Percentiles rank a stretch among this genome's conserved stretches.
These are phyloP conservation scores for Listronotus bonariensis DNA, from an alignment of 1,140 invertebrate species.

Conservation along the genomic window DNA sequence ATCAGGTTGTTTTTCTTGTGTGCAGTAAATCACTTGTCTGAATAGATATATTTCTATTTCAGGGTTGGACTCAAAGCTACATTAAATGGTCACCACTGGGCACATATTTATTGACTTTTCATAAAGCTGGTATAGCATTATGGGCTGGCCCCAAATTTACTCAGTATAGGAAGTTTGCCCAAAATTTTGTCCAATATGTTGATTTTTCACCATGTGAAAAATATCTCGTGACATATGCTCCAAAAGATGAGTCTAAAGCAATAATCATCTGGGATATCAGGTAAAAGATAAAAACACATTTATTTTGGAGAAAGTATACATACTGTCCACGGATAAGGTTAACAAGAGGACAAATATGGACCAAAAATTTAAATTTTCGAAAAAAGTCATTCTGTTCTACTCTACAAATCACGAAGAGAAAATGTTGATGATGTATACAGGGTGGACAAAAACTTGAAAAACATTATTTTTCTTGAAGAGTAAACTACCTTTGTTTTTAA, in stretches of 20 bases:
- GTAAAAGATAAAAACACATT: conserved; percentile 45
- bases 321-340: too few relatives aligned
- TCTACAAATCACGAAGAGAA: too few relatives aligned
- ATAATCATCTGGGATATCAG: conserved; percentile 94
- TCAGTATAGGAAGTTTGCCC: conserved; percentile 90
- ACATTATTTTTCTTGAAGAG: too few relatives aligned
- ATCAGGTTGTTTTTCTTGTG: too few relatives aligned
- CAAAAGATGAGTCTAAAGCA: conserved; percentile 70
- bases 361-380: not conserved
- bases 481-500: too few relatives aligned
- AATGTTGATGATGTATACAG: too few relatives aligned
- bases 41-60: conserved; percentile 22
- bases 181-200: conserved; percentile 90
- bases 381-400: too few relatives aligned
- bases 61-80: conserved; percentile 94
- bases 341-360: too few relatives aligned
- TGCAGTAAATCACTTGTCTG: too few relatives aligned
- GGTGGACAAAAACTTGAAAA: too few relatives aligned
- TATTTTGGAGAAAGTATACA: not conserved
- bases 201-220: conserved; percentile 98
- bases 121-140: conserved; percentile 91
- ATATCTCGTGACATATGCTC: conserved; percentile 92
- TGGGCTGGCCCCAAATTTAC: conserved; percentile 96
- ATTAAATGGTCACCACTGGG: conserved; percentile 97
- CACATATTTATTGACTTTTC: conserved; percentile 95